phyloP scores from a whole-genome alignment of 1,140 invertebrate species.

The Argopecten irradians region DNA sequence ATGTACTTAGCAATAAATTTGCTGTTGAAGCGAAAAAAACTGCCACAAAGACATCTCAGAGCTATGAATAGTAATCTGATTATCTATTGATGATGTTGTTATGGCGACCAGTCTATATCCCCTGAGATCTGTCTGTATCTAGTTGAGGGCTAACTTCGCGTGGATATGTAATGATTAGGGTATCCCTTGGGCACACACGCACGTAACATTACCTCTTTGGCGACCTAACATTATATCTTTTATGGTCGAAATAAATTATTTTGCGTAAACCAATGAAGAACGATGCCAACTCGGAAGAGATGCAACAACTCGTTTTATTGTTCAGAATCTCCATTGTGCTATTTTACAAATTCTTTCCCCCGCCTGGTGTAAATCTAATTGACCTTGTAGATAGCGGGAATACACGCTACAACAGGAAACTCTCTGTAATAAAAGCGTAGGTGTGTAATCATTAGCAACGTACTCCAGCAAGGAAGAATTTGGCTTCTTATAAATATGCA shows the following conservation, averaged over 20 bases:
- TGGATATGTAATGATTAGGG: slow-evolving; percentile 13
- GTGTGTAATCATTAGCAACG: not conserved
- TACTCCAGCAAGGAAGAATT: not conserved
- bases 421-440: not conserved
- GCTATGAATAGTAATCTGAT: not conserved
- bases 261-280: not conserved
- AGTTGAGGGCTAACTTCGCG: not conserved
- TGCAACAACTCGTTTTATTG: not conserved
- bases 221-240: not conserved
- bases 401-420: not conserved
- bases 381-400: not conserved
- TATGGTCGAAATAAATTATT: slow-evolving; percentile 5
- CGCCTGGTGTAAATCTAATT: not conserved
- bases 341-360: not conserved
- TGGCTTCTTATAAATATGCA: not conserved
- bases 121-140: not conserved
- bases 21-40: not conserved
- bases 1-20: not conserved
- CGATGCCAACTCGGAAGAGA: not conserved
- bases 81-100: slow-evolving; percentile 3
- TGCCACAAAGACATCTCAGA: not conserved
- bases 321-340: not conserved
- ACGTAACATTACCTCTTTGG: not conserved
- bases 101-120: not conserved
- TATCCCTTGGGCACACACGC: not conserved